Evolutionary conservation across 2,888 invertebrate genomes (phyloP).

Genomic region (Drosophila longiperda): DNA sequence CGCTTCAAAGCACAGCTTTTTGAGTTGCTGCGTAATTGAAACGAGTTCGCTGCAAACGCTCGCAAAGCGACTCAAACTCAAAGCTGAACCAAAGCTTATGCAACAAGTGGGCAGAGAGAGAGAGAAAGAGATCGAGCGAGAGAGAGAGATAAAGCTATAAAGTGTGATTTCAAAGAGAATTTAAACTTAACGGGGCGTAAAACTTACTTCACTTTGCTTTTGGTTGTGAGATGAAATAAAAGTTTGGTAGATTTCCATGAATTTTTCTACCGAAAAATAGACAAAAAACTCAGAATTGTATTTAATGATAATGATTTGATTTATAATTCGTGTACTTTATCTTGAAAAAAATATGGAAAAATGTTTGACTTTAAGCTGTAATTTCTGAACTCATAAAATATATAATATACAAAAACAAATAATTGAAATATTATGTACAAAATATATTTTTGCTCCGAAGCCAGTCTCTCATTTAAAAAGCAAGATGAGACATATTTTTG

Average conservation of each 20-base stretch:
- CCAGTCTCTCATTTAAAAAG: background rate
- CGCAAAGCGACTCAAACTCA: slow-evolving; percentile 30
- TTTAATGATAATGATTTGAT: slow-evolving; percentile 7
- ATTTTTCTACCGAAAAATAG: slow-evolving; percentile 5
- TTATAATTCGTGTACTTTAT: slow-evolving; percentile 8
- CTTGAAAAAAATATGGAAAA: background rate
- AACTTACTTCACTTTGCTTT: background rate
- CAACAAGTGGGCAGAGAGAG: slow-evolving; percentile 3
- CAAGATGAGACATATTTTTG: background rate
- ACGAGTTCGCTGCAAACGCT: slow-evolving; percentile 34
- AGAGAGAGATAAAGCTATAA: too few relatives aligned
- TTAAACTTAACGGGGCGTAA: background rate
- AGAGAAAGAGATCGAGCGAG: background rate
- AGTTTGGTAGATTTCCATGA: slow-evolving; percentile 7
- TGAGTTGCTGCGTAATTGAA: slow-evolving; percentile 62
- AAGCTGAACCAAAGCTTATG: slow-evolving; percentile 17
- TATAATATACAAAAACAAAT: background rate
- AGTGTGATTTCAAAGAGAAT: slow-evolving; percentile 17
- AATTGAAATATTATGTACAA: background rate
- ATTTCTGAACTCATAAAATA: background rate
- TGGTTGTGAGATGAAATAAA: background rate
- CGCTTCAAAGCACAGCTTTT: slow-evolving; percentile 25
- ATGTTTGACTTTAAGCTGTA: background rate
- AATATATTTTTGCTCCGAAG: background rate
- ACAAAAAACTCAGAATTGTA: slow-evolving; percentile 5